phyloP scores from a whole-genome alignment of 2,888 invertebrate genomes.

The Creontiades dilutus region DNA sequence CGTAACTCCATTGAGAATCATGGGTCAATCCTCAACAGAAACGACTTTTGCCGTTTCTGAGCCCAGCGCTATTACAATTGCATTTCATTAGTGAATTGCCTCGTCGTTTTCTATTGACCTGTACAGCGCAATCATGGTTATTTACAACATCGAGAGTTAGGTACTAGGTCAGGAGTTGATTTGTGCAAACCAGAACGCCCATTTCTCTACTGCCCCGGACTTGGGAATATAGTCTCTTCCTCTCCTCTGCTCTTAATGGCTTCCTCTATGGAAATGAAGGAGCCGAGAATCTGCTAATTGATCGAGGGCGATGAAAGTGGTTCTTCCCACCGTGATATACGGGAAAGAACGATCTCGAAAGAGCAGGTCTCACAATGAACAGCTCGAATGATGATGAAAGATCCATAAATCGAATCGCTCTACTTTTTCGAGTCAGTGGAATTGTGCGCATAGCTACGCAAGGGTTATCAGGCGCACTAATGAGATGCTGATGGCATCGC shows the following conservation, averaged over 20 bases:
- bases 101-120: too few species aligned
- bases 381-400: not conserved
- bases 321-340: not conserved
- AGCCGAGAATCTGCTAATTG: conserved; percentile 10
- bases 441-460: too few species aligned
- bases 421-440: not conserved
- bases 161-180: not conserved
- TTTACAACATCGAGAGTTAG: too few species aligned
- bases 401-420: not conserved
- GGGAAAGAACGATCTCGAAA: not conserved
- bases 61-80: too few species aligned
- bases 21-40: too few species aligned
- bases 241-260: not conserved
- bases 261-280: conserved; percentile 35
- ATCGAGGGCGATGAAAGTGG: conserved; percentile 36
- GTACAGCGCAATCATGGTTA: too few species aligned
- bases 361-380: not conserved
- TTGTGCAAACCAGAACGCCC: conserved; percentile 21
- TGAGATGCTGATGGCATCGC: not conserved
- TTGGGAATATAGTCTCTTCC: not conserved
- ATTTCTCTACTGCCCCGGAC: not conserved
- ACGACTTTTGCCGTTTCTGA: too few species aligned
- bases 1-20: too few species aligned
- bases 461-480: not conserved
- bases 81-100: too few species aligned